Evolutionary conservation across 2,888 invertebrate genomes (phyloP).

Genomic region (Lasioglossum zephyrum): DNA sequence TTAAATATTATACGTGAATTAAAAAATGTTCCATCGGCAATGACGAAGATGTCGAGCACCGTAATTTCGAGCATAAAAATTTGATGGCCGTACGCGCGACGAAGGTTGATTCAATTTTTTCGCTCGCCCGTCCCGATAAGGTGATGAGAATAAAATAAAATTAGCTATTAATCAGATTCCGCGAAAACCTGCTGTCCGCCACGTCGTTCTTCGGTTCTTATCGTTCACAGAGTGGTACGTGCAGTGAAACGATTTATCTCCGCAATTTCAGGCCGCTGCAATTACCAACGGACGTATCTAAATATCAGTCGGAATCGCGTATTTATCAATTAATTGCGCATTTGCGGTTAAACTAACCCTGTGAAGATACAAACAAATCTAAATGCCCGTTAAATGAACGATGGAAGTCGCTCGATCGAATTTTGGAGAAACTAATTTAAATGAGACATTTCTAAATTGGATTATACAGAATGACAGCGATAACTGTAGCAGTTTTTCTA

Average conservation of each 20-base stretch:
- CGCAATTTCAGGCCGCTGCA: slow-evolving; percentile 21
- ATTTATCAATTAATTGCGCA: background rate
- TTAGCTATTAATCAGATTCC: slow-evolving; percentile 48
- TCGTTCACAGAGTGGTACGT: background rate
- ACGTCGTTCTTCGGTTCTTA: background rate
- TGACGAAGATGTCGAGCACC: background rate
- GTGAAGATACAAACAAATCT: no score
- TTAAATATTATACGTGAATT: no score
- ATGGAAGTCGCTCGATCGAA: no score
- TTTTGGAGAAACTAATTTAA: no score
- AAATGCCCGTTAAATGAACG: no score
- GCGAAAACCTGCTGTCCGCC: background rate
- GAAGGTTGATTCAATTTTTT: slow-evolving; percentile 40
- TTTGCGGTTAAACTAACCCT: background rate
- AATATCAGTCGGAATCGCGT: slow-evolving; percentile 32
- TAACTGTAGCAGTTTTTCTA: no score
- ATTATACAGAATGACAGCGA: no score
- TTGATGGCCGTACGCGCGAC: slow-evolving; percentile 2
- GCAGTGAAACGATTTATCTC: slow-evolving; percentile 28
- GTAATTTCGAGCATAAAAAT: slow-evolving; percentile 20
- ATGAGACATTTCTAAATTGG: no score
- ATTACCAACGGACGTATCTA: slow-evolving; percentile 38
- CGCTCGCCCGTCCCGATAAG: slow-evolving; percentile 33
- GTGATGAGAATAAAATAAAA: slow-evolving; percentile 37
- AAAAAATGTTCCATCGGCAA: background rate